Evolutionary conservation across 2,797 vertebrate species (phyloP).

Genomic region (Falco rusticolus): DNA sequence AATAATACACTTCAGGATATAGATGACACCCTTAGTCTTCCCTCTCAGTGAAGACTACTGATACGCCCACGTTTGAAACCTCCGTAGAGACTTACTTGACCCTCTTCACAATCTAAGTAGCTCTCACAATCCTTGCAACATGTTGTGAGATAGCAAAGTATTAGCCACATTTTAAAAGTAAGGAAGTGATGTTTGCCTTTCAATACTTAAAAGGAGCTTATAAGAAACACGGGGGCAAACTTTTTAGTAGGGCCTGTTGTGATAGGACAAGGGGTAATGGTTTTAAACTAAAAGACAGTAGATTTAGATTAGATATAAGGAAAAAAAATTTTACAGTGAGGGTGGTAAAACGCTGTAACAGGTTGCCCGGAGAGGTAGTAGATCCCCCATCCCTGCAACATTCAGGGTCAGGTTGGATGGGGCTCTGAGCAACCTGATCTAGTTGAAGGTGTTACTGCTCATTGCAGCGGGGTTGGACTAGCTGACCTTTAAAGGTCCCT

Average conservation of each 20-base stretch:
- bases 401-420: not conserved
- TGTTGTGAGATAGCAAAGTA: not conserved
- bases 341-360: not conserved
- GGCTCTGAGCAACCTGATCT: not conserved
- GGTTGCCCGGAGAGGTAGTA: not conserved
- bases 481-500: not conserved
- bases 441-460: not conserved
- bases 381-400: not conserved
- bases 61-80: not conserved
- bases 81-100: not conserved
- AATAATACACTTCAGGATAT: not conserved
- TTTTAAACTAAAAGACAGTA: not conserved
- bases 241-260: not conserved
- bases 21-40: not conserved
- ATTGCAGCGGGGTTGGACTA: not conserved
- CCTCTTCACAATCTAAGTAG: not conserved
- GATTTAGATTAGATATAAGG: not conserved
- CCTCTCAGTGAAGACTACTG: not conserved
- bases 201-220: not conserved
- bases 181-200: not conserved
- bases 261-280: not conserved
- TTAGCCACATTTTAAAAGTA: not conserved
- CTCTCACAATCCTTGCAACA: not conserved
- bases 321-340: not conserved
- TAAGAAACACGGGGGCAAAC: not conserved